Conservation (phyloP, 1,140 invertebrate species). For the Heliconius eleuchia region DNA sequence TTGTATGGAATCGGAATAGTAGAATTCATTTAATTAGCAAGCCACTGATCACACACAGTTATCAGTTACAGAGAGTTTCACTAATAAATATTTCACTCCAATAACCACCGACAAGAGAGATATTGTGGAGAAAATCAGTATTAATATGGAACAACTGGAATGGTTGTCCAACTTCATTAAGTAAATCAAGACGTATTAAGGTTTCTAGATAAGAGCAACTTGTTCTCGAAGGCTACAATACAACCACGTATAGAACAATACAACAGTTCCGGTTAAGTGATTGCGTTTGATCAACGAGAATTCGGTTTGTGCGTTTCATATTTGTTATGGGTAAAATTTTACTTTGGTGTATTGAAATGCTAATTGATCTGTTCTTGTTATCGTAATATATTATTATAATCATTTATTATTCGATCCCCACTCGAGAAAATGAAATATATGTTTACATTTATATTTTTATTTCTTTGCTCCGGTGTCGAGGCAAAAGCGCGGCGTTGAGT, state of each 20-base stretch:
- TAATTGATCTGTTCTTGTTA: neutral
- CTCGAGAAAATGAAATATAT: too few species aligned
- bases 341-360: neutral
- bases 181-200: constrained; percentile 31
- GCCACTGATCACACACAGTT: neutral
- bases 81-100: constrained; percentile 27
- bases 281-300: neutral
- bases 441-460: too few species aligned
- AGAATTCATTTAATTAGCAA: neutral
- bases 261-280: neutral
- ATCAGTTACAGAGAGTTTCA: constrained; percentile 1
- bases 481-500: too few species aligned
- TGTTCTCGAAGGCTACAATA: constrained; percentile 25
- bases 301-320: neutral
- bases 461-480: too few species aligned
- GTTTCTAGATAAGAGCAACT: constrained; percentile 38
- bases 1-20: neutral
- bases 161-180: constrained; percentile 14
- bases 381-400: neutral
- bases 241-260: constrained; percentile 16
- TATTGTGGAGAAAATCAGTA: constrained; percentile 25
- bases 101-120: constrained; percentile 20
- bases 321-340: neutral
- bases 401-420: too few species aligned
- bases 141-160: constrained; percentile 23